phyloP scores from a whole-genome alignment of 2,797 vertebrate genomes.

The Pseudocheirus occidentalis region DNA sequence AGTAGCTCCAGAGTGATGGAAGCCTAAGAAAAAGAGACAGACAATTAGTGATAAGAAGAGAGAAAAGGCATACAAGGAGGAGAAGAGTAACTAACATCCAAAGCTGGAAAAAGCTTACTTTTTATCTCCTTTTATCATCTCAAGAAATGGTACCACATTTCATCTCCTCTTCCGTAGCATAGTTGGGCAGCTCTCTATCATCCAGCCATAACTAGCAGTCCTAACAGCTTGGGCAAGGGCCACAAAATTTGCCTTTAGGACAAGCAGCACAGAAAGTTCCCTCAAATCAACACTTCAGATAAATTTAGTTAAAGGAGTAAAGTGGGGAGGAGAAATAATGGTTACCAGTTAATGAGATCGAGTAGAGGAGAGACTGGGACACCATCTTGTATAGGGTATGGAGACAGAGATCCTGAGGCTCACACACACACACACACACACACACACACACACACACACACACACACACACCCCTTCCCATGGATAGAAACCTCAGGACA shows the following conservation, averaged over 20 bases:
- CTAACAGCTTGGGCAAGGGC: neutral
- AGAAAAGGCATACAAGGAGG: neutral
- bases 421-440: neutral
- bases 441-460: neutral
- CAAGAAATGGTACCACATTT: neutral
- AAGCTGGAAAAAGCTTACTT: neutral
- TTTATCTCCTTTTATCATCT: neutral
- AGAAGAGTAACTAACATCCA: neutral
- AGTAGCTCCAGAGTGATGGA: neutral
- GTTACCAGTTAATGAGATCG: neutral
- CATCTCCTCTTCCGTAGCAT: neutral
- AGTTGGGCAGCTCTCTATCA: neutral
- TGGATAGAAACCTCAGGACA: neutral
- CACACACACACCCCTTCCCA: neutral
- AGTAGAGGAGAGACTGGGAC: neutral
- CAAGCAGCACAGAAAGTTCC: neutral
- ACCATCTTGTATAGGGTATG: neutral
- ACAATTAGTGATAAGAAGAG: neutral
- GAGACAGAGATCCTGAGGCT: neutral
- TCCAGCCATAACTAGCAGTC: neutral
- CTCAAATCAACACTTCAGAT: neutral
- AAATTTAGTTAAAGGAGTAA: neutral
- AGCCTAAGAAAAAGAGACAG: neutral
- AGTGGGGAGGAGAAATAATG: neutral
- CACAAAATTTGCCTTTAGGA: neutral